Evolutionary conservation across 2,888 invertebrate genomes (phyloP), one percentile per base, ranked within the genome.

Genomic region (Drosophila barbarae): DNA sequence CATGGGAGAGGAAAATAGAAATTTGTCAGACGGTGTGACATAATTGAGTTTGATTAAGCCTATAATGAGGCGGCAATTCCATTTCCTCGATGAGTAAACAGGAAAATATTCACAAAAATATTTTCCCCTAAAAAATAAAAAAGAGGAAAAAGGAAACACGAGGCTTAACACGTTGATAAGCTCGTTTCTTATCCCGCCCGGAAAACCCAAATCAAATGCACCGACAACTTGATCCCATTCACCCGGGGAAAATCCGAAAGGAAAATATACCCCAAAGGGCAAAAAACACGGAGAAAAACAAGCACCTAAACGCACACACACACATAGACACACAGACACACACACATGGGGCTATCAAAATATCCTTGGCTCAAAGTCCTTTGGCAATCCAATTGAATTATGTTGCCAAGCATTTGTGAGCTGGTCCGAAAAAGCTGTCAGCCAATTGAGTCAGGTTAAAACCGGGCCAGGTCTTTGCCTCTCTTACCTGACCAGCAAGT

Each of bases 301-400:
- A 28, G 18, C 39, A 47, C 32, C 51, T 39, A 46, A 52, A 34
- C 46, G 26, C 18, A 28, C n/a, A 55, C 53, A 28, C 39, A 53
- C 47, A 7, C 39, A 34, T 6, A 1, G 18, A 12, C 39, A 7
- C 34, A 7, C 39, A 34, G 3, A 1, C 1, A 12, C 39, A 7
- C 34, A 50, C 35, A 61, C 42, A 53, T 46, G 51, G 67, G 67
- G 70, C 70, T 68, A 68, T 69, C 67, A 70, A 69, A 69, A 69
- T 54, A 61, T 53, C 39, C 44, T 38, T 42, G 38, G 69, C 70
- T 26, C 59, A 76, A 74, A 67, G 58, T 67, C 64, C 49, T 60
- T 57, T 63, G 71, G 50, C 69, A 76, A 82, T 82, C 79, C 83
- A 77, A 83, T 79, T 68, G 83, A 79, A 73, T 77, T 85, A 83